Evolutionary conservation across 2,797 vertebrate genomes (phyloP).

Genomic region (Hemibagrus guttatus): DNA sequence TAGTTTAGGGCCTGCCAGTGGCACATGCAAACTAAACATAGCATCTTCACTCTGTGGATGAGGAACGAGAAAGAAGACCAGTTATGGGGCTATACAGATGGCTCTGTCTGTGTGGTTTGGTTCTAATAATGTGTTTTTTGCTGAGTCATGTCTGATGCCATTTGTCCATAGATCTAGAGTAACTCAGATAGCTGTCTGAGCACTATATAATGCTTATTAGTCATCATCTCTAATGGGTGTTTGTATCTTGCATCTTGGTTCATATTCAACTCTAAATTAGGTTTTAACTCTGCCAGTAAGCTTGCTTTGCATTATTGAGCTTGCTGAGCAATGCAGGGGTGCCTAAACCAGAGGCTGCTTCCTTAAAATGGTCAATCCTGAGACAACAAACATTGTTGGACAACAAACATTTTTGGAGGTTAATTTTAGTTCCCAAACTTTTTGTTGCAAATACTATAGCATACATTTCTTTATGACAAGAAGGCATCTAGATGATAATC

Average conservation of each 20-base stretch:
- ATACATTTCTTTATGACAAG: background rate
- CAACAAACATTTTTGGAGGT: background rate
- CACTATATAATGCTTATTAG: background rate
- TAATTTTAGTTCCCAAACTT: background rate
- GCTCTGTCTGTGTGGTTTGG: background rate
- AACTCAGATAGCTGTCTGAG: background rate
- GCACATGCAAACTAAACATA: background rate
- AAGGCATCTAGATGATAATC: background rate
- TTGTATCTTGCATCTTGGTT: background rate
- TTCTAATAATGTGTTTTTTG: background rate
- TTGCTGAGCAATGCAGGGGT: background rate
- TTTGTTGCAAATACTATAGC: background rate
- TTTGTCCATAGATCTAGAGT: background rate
- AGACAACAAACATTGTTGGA: background rate
- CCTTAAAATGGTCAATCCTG: background rate
- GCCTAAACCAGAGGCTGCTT: background rate
- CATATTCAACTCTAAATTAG: background rate
- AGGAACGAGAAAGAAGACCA: background rate
- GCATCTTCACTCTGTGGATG: background rate
- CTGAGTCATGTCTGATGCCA: slow-evolving; percentile 20
- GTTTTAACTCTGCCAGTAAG: background rate
- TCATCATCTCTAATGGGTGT: background rate
- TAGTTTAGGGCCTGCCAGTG: background rate
- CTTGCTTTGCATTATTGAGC: background rate
- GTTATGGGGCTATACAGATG: background rate